These are phyloP conservation scores for Phylloscopus collybita DNA, from an alignment of 2,797 vertebrate genomes.

Conservation along the genomic window DNA sequence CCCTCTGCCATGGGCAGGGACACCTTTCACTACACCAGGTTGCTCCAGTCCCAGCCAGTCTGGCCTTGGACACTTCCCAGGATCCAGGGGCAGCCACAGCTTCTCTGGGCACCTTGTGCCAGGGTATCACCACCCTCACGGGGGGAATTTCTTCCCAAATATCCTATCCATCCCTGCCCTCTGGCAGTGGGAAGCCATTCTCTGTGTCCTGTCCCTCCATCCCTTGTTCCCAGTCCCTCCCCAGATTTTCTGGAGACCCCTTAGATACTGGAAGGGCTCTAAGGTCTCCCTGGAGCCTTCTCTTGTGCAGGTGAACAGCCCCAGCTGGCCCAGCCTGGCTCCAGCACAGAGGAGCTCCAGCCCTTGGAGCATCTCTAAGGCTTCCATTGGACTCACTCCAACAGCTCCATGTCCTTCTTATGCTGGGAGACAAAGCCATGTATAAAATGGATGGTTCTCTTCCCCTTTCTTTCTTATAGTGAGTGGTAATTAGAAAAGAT, in stretches of 20 bases:
- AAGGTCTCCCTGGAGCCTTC: background rate
- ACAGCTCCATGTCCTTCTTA: background rate
- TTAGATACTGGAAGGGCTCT: background rate
- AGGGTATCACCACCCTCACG: background rate
- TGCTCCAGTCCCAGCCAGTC: background rate
- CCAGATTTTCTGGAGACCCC: background rate
- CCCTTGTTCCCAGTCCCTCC: background rate
- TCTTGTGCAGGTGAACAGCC: background rate
- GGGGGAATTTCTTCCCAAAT: accelerated
- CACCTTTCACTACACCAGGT: accelerated
- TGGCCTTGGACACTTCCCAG: background rate
- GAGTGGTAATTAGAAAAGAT: background rate
- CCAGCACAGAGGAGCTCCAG: background rate
- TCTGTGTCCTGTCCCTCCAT: background rate
- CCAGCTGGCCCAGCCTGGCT: background rate
- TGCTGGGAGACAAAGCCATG: accelerated
- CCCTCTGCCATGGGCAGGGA: background rate
- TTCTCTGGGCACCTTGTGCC: background rate
- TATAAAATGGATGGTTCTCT: background rate
- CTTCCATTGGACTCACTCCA: background rate
- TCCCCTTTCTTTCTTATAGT: background rate
- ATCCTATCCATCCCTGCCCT: background rate
- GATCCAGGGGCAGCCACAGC: background rate
- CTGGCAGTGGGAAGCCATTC: background rate
- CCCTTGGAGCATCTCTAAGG: background rate